phyloP scores from a whole-genome alignment of 2,797 vertebrate species.

The Thaleichthys pacificus region DNA sequence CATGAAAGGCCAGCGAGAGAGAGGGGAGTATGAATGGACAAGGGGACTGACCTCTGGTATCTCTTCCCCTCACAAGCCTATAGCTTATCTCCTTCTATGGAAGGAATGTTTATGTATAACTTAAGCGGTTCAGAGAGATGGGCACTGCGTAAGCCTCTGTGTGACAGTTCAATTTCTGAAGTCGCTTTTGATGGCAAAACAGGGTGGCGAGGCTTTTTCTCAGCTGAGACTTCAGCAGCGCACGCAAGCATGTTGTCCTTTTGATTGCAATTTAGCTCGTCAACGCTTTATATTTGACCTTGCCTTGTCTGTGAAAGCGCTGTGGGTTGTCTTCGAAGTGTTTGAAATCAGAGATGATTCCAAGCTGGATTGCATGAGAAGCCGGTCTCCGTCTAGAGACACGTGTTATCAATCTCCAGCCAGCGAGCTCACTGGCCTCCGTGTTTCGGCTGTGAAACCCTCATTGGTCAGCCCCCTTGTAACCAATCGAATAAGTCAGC shows the following conservation, averaged over 20 bases:
- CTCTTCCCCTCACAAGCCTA: constrained; percentile 53
- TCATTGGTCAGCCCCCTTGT: constrained; percentile 13
- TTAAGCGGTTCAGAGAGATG: constrained; percentile 52
- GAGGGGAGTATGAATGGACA: constrained; percentile 63
- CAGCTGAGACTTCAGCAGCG: constrained; percentile 4
- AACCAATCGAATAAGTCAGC: constrained; percentile 17
- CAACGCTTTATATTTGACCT: constrained; percentile 36
- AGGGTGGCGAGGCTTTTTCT: constrained; percentile 23
- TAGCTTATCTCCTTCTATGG: constrained; percentile 66
- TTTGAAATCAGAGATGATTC: not conserved
- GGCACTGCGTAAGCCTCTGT: constrained; percentile 55
- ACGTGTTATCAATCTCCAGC: constrained; percentile 11
- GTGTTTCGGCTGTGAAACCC: not conserved
- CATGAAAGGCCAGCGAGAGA: constrained; percentile 67
- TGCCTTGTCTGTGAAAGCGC: constrained; percentile 26
- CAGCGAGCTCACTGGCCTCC: not conserved
- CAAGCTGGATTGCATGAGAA: not conserved
- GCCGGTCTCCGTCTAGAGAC: not conserved
- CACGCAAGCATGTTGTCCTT: constrained; percentile 14
- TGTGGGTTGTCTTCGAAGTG: not conserved
- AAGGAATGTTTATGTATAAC: constrained; percentile 71
- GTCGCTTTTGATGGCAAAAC: constrained; percentile 60
- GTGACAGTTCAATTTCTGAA: constrained; percentile 68
- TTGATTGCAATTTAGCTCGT: constrained; percentile 39
- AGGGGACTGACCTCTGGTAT: constrained; percentile 69